Base-by-base conservation (phyloP, 1,140 invertebrate genomes). In the Alviniconcha marisindica region DNA sequence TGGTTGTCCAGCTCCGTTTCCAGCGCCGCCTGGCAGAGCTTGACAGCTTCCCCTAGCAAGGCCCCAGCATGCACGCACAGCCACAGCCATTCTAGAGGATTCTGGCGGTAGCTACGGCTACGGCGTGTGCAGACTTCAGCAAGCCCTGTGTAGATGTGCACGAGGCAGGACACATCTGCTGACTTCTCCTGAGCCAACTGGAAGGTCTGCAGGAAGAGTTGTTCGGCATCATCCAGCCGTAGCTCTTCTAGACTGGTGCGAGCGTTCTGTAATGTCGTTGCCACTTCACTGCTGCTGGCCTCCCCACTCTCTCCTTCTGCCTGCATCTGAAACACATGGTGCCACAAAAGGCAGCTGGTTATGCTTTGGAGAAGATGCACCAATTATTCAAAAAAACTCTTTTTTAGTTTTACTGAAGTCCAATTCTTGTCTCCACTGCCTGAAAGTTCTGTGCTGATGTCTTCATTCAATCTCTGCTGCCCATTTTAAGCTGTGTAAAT, bases 81-180 rank as follows among this genome's bases (percentile, higher is more conserved):
- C 91, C 91, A 92, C 71, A 91, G 89, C 89, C 90, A 91, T 77
- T 92, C 91, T 77, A 92, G 85, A 1, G 90, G 91, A 83, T 89
- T 92, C 38, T 90, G 89, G 3, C 91, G 85, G 76, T 89, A 90
- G 82, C 88, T 88, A n/a, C 89, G 78, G 84, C 89, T 89, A 15
- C 88, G 83, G 5, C 91, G 81, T 1, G 88, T 88, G 83, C 91
- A 92, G 0, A 91, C 88, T 60, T 92, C 91, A 28, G 91, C 88
- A 44, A 92, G 82, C 24, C 89, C 89, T n/a, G 86, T 77, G 76
- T 89, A 85, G 18, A 88, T 86, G 38, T 89, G 85, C 10, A 92
- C 88, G 18, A 91, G 54, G 31, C 87, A 74, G 21, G 84, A 76
- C 28, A 83, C 83, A 77, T 87, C 88, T 36, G 89, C 87, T 5